Evolutionary conservation across 2,797 vertebrate species (phyloP), one percentile per base, ranked within the genome.

Genomic region (Anomalospiza imberbis): DNA sequence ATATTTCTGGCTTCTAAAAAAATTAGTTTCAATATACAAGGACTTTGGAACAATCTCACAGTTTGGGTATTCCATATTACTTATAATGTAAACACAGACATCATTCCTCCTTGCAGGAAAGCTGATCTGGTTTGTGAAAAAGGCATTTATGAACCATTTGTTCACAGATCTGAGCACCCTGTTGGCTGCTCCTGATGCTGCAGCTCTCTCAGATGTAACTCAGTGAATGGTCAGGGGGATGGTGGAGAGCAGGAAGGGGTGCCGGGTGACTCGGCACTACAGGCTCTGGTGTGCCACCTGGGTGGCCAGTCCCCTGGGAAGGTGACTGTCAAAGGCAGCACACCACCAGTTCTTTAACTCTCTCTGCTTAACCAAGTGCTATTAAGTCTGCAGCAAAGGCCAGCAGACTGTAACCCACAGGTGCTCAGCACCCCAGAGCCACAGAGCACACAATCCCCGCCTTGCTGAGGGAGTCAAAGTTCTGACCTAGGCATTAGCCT

Each of bases 361-460:
- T 44, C 17, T 18, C 50, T 58, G 54, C 38, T 44, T n/a, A 47
- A 63, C 29, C 4, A 32, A 53, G 54, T 2, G 54, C 21, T 70
- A 4, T 8, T 47, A 47, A 38, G 24, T 36, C 13, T 36, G 6
- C 36, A 85, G 38, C 42, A 82, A 58, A 91, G 31, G 44, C 44
- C 70, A 51, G 51, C 26, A 42, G 17, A 12, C 3, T 24, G 54
- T 26, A 34, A 87, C n/a, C 63, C 60, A 34, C 6, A 1, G 3
- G 19, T 31, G 24, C 16, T 1, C 66, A 50, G 34, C 21, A 48
- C 8, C 38, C 0, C 0, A 76, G 32, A 17, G 20, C 16, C 26
- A 29, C 26, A 70, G 51, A 40, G 4, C 0, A 0, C 38, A 6
- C 2, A 31, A 36, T 6, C 26, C 36, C 48, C 54, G 36, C 8